A percentile compares a stretch with the other conserved stretches of the same genome.
Conservation (phyloP, 2,888 invertebrate species). For the Dolichopus griseipennis region DNA sequence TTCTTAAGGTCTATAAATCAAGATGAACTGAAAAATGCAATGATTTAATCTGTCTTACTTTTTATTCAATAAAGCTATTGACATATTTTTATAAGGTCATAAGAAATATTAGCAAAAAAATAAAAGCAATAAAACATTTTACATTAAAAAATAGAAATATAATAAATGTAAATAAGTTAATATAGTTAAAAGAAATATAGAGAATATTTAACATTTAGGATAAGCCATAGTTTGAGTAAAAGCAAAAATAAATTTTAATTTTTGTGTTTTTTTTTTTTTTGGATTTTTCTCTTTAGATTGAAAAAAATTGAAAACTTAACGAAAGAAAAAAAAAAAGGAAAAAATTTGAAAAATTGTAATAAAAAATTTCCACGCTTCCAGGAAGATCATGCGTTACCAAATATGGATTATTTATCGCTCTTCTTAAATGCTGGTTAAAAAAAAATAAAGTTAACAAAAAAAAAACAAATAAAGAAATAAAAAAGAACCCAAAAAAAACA, state of each 20-base stretch:
- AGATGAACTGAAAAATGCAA: conserved; percentile 3
- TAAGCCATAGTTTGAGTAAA: too few relatives aligned
- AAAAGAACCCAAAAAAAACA: not conserved
- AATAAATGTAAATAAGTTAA: not conserved
- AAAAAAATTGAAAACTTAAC: not conserved
- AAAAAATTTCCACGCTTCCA: conserved; percentile 18
- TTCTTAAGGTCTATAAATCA: conserved; percentile 6
- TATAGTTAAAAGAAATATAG: not conserved
- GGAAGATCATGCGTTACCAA: conserved; percentile 11
- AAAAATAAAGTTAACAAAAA: not conserved
- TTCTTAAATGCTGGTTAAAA: conserved; percentile 2
- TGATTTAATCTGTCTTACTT: conserved; percentile 2
- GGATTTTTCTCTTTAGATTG: too few relatives aligned
- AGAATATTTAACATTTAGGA: too few relatives aligned
- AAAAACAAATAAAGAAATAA: not conserved
- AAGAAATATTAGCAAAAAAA: not conserved
- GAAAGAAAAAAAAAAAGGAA: not conserved
- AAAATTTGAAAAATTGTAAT: not conserved
- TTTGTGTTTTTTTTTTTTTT: too few relatives aligned
- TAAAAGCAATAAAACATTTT: not conserved
- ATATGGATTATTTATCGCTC: conserved; percentile 7
- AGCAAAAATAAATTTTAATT: too few relatives aligned
- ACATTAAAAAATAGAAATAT: not conserved
- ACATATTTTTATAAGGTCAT: conserved; percentile 6
- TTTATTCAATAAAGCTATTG: conserved; percentile 1